Evolutionary conservation across 2,113 vertebrate genomes (phyloP), one percentile per base, ranked within the genome.

Genomic region (rat (Rattus norvegicus)): DNA sequence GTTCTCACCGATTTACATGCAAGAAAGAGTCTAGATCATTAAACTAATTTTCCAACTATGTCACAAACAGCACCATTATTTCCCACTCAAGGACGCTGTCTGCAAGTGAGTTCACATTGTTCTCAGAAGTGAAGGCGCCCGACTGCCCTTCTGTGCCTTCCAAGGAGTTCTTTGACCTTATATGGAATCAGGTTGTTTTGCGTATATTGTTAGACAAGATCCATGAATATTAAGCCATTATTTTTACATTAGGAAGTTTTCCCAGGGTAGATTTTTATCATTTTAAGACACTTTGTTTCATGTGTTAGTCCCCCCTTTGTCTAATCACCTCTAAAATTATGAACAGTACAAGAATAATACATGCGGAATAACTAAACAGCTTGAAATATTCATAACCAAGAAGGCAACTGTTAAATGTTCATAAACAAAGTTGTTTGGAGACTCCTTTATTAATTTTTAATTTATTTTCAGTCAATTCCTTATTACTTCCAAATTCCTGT

Each of bases 401-500:
- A 98, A 98, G 98, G 97, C 97, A 98, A 98, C 98, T 98, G 98
- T 98, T 98, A 98, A 98, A 98, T 96, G 96, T 98, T 98, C 98
- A 98, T 99, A 98, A 99, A 98, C 98, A 99, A 99, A 98, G 98
- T 98, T 98, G 98, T 98, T 98, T 98, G 98, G 98, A 99, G 98
- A 98, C 98, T 98, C 98, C 97, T 98, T 98, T 99, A 99, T 98
- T 99, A 98, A 98, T 98, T 98, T 98, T 99, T 99, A 99, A 99
- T 99, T 99, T 98, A 98, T 98, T 99, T 98, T 98, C 98, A 98
- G 98, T 98, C 98, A 98, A 98, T 98, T 98, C 97, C 98, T 98
- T 98, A 98, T 98, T 99, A 98, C 97, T 98, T 98, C 96, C 98
- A 98, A 98, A 98, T 98, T 98, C 98, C 98, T 99, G 97, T 98